Percentiles rank a stretch among this genome's conserved stretches.
phyloP scores from a whole-genome alignment of 2,888 invertebrate genomes.

The Ormyrus labotus region DNA sequence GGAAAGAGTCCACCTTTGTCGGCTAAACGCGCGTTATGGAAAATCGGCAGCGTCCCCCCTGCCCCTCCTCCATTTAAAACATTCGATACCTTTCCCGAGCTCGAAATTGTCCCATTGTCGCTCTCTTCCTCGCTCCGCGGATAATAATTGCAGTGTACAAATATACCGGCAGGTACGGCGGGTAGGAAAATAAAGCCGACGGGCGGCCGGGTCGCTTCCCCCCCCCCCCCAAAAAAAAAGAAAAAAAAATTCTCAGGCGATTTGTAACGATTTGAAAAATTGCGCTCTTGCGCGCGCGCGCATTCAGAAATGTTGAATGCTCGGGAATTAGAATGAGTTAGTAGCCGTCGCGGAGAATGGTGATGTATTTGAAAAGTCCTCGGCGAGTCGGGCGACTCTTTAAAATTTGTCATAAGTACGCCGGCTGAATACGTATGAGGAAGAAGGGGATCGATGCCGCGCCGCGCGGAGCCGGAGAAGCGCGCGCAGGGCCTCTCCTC shows the following conservation, averaged over 20 bases:
- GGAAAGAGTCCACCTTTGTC: background rate
- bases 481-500: too few relatives aligned
- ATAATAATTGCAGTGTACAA: background rate
- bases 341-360: background rate
- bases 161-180: too few relatives aligned
- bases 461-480: background rate
- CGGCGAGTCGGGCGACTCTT: slow-evolving; percentile 14
- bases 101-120: background rate
- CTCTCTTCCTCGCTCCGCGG: background rate
- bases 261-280: too few relatives aligned
- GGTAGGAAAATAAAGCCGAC: too few relatives aligned
- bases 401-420: slow-evolving; percentile 41
- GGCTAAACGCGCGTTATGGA: slow-evolving; percentile 3
- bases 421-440: slow-evolving; percentile 22
- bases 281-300: too few relatives aligned
- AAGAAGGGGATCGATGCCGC: background rate
- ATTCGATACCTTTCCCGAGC: slow-evolving; percentile 3
- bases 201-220: too few relatives aligned
- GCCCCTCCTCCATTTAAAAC: slow-evolving; percentile 11
- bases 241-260: too few relatives aligned
- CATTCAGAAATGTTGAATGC: too few relatives aligned
- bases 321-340: too few relatives aligned
- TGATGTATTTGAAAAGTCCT: slow-evolving; percentile 32
- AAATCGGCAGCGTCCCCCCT: slow-evolving; percentile 8
- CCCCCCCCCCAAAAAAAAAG: too few relatives aligned